Base-by-base conservation (phyloP, 2,888 invertebrate species). In the Eurois occulta region DNA sequence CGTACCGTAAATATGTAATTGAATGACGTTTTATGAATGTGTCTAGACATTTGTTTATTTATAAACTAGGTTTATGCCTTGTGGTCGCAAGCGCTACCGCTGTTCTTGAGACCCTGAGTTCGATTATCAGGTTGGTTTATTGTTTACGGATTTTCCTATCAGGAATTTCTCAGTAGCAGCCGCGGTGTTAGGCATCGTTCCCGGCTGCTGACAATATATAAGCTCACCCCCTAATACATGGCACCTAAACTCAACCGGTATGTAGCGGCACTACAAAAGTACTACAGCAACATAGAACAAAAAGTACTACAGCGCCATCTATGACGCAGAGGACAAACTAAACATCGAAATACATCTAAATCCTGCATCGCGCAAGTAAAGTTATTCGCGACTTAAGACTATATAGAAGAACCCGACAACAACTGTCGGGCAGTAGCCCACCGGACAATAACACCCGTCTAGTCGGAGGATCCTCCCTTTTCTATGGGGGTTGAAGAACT, bases 31-130 rank as follows among this genome's bases (percentile, higher is more conserved):
- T 60, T 78, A 78, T 60, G 48, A 16, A 13, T 35, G 13, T 38
- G 77, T 83, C 83, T 83, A 77, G 83, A 82, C 83, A 2, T 58
- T 70, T 67, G 52, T 65, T 78, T 83, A 81, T 75, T 71, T 81
- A 46, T 48, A 58, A 13, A 55, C 18, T 43, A 18, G 16, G 32
- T 52, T 43, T 41, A 0, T 38, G 8, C 7, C 16, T 41, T 4
- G 18, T 28, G 58, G 58, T 28, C 18, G 28, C 28, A 28, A 28
- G 4, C 0, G 16, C 2, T 58, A 16, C 6, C 16, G 28, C 28
- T 28, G 28, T 16, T n/a, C 58, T 18, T 28, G 58, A 28, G 0
- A 11, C 16, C 13, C 16, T 28, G 28, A 11, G 28, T 28, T 58
- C 16, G 6, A 58, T 58, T 13, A 5, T 28, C 13, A 28, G 32